Base-by-base conservation (phyloP, 2,797 vertebrate species). In the Toxotes lorentzi region DNA sequence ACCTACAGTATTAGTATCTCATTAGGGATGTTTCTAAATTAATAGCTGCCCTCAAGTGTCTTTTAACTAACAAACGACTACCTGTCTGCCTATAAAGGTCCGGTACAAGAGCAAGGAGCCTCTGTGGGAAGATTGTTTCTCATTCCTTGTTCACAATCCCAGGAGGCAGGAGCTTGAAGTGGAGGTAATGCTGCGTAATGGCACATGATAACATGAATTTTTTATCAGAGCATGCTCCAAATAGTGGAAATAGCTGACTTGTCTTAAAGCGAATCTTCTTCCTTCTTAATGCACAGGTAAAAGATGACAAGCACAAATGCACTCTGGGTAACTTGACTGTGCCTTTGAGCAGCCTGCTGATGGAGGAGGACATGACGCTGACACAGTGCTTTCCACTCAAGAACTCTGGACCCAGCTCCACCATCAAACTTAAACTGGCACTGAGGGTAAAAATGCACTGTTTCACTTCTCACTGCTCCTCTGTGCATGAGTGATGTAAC, bases 71-170 rank as follows among this genome's bases (percentile, higher is more conserved):
- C 21, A 43, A 76, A 65, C 2, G 7, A 8, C 32, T 43, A n/a
- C 53, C 60, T 84, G 38, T 87, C 70, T 86, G 10, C 56, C 56
- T 23, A 5, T 84, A 70, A 73, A 99, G 98, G 95, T 98, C 87
- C 97, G 97, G 8, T 97, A 96, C 86, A 99, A 98, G 94, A 98
- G 97, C 69, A 97, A 94, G 72, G 97, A 99, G 82, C 98, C 98
- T 0, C 94, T 99, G 11, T 99, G 98, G 98, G 98, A 99, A 73
- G 98, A 99, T 58, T 95, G 96, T 21, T 98, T 99, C 78, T 96
- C 96, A 30, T 99, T 99, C 92, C 97, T 98, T 34, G 91, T 99
- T 65, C 98, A 99, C 91, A 97, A 99, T 88, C 98, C 98, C 53
- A 96, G 88, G 87, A 95, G 95, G 78, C 97, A 99, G 92, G 97